These are phyloP conservation scores for Phaethornis superciliosus DNA, from an alignment of 2,113 vertebrate genomes.

Conservation along the genomic window DNA sequence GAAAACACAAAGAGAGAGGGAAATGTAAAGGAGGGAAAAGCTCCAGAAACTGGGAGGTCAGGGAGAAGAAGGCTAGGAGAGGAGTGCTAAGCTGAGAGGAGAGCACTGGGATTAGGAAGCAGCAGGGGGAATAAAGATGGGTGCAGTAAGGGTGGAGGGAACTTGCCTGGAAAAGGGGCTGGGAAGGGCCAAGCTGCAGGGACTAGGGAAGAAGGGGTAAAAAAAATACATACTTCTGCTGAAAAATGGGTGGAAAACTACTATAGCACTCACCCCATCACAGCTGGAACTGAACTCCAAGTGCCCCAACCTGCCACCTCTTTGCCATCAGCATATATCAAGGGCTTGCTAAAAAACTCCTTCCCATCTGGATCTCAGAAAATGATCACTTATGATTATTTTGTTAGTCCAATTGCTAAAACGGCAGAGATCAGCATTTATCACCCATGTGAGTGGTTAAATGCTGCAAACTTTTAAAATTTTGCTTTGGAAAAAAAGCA, in stretches of 20 bases:
- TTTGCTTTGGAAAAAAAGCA: not conserved
- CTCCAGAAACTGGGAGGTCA: not conserved
- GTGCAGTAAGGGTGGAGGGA: not conserved
- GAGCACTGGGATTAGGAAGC: not conserved
- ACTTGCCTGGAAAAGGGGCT: not conserved
- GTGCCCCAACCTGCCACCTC: not conserved
- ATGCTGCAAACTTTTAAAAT: not conserved
- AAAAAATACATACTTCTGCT: not conserved
- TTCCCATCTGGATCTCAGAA: not conserved
- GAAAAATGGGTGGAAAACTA: not conserved
- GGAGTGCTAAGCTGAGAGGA: not conserved
- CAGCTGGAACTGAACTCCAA: not conserved
- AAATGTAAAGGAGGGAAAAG: not conserved
- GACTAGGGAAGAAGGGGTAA: not conserved
- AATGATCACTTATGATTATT: not conserved
- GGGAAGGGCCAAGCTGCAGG: not conserved
- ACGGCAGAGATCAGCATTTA: not conserved
- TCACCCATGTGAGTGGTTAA: not conserved
- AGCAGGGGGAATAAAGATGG: not conserved
- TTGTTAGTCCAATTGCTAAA: constrained; percentile 13
- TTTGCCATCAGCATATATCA: not conserved
- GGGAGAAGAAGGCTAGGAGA: not conserved
- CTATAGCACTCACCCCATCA: not conserved
- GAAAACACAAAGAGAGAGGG: not conserved
- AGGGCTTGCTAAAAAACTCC: not conserved